Evolutionary conservation across 2,797 vertebrate species (phyloP), one percentile per base, ranked within the genome.

Genomic region (Takifugu ocellatus): DNA sequence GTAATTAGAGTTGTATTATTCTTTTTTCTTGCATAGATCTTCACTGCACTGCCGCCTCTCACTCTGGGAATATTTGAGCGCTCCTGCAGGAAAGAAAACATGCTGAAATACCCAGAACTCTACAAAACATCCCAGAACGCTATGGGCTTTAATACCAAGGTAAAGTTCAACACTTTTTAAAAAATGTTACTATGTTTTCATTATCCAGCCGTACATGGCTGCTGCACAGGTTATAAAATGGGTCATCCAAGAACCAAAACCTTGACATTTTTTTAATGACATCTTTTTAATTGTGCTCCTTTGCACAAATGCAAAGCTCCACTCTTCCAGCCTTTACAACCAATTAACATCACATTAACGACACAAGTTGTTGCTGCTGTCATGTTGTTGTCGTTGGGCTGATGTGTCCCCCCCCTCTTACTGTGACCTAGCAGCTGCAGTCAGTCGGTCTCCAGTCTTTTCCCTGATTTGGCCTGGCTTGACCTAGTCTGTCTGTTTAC

Each of bases 41-140:
- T 99, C 79, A 99, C 97, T 31, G 97, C 97, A 49, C 90, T 99
- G 85, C 96, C 96, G 68, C 97, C 97, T 24, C 89, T 98, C 73
- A 98, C 96, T 50, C 89, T 99, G 74, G 97, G 97, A 77, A 98
- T 99, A 90, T 99, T 99, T 81, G 97, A 99, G 82, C 93, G 94
- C 66, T 96, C 96, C 0, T 98, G 97, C 82, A 90, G 93, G 67
- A 98, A 98, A 86, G 97, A 98, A 77, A 98, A 98, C 70, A 98
- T 99, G 96, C 81, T 99, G 68, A 98, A 98, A 71, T 99, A 98
- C 54, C 97, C 97, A 3, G 96, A 98, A 73, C 88, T 99, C 61
- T 99, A 99, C 88, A 99, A 98, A 89, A 95, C 94, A 0, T 98
- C 96, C 58, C 97, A 99, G 90, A 98, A 97, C 59, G 96, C 95